phyloP scores from a whole-genome alignment of 2,797 vertebrate genomes.

The Takifugu ocellatus region DNA sequence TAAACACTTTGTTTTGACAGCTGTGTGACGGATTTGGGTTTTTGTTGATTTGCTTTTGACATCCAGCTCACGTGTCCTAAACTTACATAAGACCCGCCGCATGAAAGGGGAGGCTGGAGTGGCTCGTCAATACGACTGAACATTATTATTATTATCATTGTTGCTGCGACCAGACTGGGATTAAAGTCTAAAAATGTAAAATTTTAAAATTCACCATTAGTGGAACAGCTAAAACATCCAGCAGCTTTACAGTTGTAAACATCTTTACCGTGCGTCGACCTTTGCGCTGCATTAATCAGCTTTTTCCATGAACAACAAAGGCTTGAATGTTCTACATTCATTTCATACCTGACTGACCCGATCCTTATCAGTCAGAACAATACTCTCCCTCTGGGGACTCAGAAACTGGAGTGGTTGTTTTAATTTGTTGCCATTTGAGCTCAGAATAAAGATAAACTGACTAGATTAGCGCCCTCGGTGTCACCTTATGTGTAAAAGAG shows the following conservation, averaged over 20 bases:
- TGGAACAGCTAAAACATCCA: too few species aligned
- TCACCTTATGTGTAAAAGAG: too few species aligned
- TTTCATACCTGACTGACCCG: background rate
- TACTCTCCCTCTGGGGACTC: background rate
- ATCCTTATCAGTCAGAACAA: conserved; percentile 2
- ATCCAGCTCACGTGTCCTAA: background rate
- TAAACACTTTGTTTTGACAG: conserved; percentile 33
- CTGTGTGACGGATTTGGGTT: conserved; percentile 16
- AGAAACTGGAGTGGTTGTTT: too few species aligned
- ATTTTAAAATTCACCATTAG: too few species aligned
- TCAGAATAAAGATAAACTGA: too few species aligned
- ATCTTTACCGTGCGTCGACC: background rate
- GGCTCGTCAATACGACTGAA: background rate
- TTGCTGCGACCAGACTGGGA: too few species aligned
- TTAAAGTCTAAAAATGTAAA: too few species aligned
- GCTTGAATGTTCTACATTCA: background rate
- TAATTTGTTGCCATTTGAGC: too few species aligned
- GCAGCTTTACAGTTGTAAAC: background rate
- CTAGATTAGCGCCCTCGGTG: too few species aligned
- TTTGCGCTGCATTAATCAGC: background rate
- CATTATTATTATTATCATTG: too few species aligned
- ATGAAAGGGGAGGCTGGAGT: background rate
- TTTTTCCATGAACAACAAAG: background rate
- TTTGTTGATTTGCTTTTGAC: background rate
- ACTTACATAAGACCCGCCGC: background rate